Percentiles rank a stretch among this genome's conserved stretches.
These are phyloP conservation scores for Amblyjoppa proteus DNA, from an alignment of 2,888 invertebrate genomes.

Conservation along the genomic window DNA sequence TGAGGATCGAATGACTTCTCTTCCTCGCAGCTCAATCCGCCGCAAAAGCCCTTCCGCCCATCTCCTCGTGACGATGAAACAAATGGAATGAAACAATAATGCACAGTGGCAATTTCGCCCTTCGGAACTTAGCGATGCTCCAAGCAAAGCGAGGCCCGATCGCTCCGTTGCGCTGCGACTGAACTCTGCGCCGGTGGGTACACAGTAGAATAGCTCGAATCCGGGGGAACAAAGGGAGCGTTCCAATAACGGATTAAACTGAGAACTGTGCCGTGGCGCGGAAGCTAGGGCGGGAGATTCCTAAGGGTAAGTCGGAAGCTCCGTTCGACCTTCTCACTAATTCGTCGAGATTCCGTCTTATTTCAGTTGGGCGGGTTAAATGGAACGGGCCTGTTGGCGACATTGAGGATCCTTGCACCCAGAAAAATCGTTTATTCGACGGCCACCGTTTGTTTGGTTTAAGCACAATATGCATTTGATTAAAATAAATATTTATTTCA, in stretches of 20 bases:
- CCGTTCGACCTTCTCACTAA: conserved; percentile 9
- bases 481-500: too few species aligned
- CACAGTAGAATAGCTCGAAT: conserved; percentile 19
- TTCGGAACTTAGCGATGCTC: neutral
- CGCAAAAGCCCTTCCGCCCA: neutral
- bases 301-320: conserved; percentile 27
- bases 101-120: conserved; percentile 10
- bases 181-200: conserved; percentile 15
- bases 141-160: neutral
- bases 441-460: too few species aligned
- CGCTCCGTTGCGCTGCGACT: neutral
- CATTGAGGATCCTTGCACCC: neutral
- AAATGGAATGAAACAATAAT: conserved; percentile 31
- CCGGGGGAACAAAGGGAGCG: conserved; percentile 42
- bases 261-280: conserved; percentile 16
- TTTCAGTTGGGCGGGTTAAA: neutral
- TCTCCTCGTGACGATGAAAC: conserved; percentile 7
- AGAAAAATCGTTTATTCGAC: too few species aligned
- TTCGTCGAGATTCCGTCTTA: neutral
- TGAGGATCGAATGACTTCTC: neutral
- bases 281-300: conserved; percentile 14
- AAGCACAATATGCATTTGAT: too few species aligned
- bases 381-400: neutral
- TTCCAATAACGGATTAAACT: conserved; percentile 53
- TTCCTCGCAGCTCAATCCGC: neutral